These are phyloP conservation scores for Crotophaga sulcirostris DNA, from an alignment of 2,113 vertebrate genomes.

Conservation along the genomic window DNA sequence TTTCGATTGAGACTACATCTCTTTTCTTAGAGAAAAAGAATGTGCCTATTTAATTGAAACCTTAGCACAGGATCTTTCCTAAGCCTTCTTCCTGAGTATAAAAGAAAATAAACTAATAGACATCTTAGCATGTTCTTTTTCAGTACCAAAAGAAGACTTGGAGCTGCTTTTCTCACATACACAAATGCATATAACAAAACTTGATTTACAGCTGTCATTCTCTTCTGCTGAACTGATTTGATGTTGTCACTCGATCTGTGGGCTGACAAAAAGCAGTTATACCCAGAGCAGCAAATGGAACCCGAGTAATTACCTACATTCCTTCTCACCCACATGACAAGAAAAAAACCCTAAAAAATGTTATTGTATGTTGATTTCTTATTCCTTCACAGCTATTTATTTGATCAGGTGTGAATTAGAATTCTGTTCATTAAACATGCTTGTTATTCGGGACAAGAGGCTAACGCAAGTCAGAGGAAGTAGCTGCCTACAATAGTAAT, in stretches of 20 bases:
- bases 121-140: neutral
- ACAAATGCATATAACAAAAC: constrained; percentile 6
- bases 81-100: neutral
- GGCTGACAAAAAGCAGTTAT: constrained; percentile 67
- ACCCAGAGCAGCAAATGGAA: constrained; percentile 46
- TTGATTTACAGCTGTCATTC: constrained; percentile 63
- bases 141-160: neutral
- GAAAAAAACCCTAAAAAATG: constrained; percentile 24
- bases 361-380: constrained; percentile 63
- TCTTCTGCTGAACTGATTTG: constrained; percentile 48
- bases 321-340: neutral
- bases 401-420: constrained; percentile 91
- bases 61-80: neutral
- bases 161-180: constrained; percentile 28
- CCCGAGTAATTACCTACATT: constrained; percentile 21
- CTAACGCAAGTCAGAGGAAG: constrained; percentile 87
- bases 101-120: constrained; percentile 26
- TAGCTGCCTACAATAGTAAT: constrained; percentile 93
- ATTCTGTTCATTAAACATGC: constrained; percentile 79
- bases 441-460: constrained; percentile 85
- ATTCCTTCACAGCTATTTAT: constrained; percentile 73
- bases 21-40: constrained; percentile 6
- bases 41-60: constrained; percentile 13
- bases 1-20: neutral
- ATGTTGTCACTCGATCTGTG: constrained; percentile 56